Base-by-base conservation (phyloP, 2,797 vertebrate species). In the Melanotaenia nigrans region DNA sequence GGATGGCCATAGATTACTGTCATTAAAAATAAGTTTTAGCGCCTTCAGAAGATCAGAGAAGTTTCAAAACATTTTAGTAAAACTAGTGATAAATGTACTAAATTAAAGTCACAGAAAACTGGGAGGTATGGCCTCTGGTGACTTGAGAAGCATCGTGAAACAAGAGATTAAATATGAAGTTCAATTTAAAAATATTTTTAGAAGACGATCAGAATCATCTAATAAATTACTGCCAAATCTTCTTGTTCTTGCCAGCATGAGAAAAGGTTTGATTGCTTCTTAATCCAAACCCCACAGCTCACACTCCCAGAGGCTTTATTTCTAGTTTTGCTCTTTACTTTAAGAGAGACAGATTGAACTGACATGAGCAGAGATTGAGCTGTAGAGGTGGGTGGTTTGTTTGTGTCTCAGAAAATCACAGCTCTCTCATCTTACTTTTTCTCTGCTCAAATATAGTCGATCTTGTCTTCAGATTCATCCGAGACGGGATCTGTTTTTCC, bases 281-380 rank as follows among this genome's bases (percentile, higher is more conserved):
- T 68, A 45, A n/a, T 69, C 36, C n/a, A 68, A 75, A 61, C 10
- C 56, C 18, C 61, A 8, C 33, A 63, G n/a, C 59, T 81, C 49
- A 81, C 62, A 77, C 35, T 71, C 63, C 42, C 61, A 25, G 49
- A 78, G 54, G 6, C 5, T 35, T 58, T 24, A 68, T 33, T 45
- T 69, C 60, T 12, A 42, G 30, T 66, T 22, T 67, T 20, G 13
- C 64, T 55, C n/a, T 61, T 12, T 4, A 25, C 18, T 69, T 56
- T 5, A 59, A 68, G 40, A 54, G 20, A 36, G 24, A 53, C 6
- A 59, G 40, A 36, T 56, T 65, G 49, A 5, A 18, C 25, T 28
- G 25, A 57, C 40, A 28, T 25, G 14, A 56, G 45, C 25, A 18
- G 24, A 54, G 35, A 14, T 62, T 2, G 33, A 24, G 49, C 1